A percentile compares a stretch with the other conserved stretches of the same genome.
Conservation (phyloP, 2,113 vertebrate species). For the Syngnathus scovelli region DNA sequence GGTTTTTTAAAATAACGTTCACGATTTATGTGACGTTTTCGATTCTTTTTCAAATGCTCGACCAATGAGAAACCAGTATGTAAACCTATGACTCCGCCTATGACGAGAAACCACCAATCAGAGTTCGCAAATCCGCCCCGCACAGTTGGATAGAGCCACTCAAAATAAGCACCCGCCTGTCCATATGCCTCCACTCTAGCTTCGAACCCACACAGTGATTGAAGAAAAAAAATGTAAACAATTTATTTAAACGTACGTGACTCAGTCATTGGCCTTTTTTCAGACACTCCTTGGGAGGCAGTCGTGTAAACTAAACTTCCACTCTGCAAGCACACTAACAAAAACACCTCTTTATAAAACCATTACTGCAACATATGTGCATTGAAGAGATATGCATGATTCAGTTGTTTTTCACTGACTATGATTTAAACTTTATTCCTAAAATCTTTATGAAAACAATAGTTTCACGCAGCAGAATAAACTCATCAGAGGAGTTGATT, state of each 20-base stretch:
- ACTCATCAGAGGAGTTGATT: no score
- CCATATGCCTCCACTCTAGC: neutral
- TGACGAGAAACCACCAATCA: conserved; percentile 36
- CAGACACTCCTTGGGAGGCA: no score
- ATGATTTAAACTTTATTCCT: no score
- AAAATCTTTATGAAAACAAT: no score
- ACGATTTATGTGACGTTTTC: neutral
- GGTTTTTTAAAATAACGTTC: neutral
- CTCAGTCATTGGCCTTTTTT: neutral
- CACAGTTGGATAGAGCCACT: neutral
- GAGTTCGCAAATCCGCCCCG: neutral
- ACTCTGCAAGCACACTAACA: no score
- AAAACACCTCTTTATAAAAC: no score
- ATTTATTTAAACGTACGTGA: neutral
- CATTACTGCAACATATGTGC: no score
- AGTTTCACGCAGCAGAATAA: no score
- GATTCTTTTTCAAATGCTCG: conserved; percentile 52
- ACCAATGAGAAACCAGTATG: conserved; percentile 32
- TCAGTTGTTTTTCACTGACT: no score
- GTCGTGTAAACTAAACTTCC: neutral
- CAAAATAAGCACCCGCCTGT: no score
- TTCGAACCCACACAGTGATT: neutral
- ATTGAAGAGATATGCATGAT: no score
- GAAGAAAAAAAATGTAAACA: neutral
- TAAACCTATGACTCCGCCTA: conserved; percentile 30